phyloP scores from a whole-genome alignment of 2,113 vertebrate species.

The Addax nasomaculatus region DNA sequence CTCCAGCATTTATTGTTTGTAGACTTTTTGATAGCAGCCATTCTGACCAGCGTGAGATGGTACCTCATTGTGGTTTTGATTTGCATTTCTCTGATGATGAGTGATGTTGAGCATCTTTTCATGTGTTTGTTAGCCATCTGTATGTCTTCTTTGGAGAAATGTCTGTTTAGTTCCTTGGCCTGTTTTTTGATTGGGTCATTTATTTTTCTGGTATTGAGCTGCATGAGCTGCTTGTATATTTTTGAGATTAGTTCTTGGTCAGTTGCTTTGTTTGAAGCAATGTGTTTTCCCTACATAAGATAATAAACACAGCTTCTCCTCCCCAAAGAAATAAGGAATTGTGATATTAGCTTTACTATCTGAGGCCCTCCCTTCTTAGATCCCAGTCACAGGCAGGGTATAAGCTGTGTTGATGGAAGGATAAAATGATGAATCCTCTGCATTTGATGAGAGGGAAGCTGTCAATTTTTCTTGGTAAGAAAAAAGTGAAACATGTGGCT shows the following conservation, averaged over 20 bases:
- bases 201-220: neutral
- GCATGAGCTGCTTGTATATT: neutral
- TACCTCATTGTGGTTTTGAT: neutral
- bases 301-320: neutral
- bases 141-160: neutral
- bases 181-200: fast-evolving
- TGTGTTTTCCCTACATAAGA: neutral
- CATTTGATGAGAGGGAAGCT: neutral
- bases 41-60: fast-evolving
- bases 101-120: neutral
- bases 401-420: neutral
- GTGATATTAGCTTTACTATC: neutral
- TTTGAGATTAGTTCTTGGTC: neutral
- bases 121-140: neutral
- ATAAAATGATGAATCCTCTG: neutral
- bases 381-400: neutral
- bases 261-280: neutral
- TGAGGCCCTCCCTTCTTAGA: neutral
- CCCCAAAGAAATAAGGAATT: neutral
- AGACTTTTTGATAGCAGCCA: neutral
- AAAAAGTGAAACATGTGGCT: neutral
- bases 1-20: neutral
- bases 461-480: neutral
- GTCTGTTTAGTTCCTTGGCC: neutral
- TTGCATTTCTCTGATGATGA: neutral